Conservation (phyloP, 2,888 invertebrate species). For the Xanthorhoe designata region DNA sequence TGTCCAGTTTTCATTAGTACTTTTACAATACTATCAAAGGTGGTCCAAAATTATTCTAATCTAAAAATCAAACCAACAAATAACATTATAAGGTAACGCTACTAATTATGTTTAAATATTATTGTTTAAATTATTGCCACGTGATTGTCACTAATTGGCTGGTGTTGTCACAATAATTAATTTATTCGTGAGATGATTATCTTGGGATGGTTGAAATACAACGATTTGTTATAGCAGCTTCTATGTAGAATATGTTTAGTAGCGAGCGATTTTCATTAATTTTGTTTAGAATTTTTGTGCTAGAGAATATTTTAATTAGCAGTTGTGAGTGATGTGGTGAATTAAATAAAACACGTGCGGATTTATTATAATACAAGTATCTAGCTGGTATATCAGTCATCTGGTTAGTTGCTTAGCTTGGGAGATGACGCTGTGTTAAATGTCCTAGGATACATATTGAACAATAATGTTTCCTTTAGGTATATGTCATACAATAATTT, state of each 20-base stretch:
- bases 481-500: too few species aligned
- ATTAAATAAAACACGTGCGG: not conserved
- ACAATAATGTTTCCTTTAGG: too few species aligned
- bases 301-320: not conserved
- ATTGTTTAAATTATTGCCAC: conserved; percentile 48
- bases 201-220: conserved; percentile 69
- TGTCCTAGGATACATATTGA: too few species aligned
- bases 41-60: conserved; percentile 20
- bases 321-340: not conserved
- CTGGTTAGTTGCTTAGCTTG: too few species aligned
- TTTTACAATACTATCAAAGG: conserved; percentile 13
- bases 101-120: conserved; percentile 41
- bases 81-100: conserved; percentile 36
- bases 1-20: too few species aligned
- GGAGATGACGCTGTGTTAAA: too few species aligned
- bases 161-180: conserved; percentile 71
- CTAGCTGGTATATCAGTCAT: too few species aligned
- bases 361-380: not conserved
- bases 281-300: conserved; percentile 45
- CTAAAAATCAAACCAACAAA: conserved; percentile 27
- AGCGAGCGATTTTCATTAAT: conserved; percentile 71
- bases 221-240: conserved; percentile 70
- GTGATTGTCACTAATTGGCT: conserved; percentile 61
- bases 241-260: conserved; percentile 49
- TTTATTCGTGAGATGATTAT: conserved; percentile 73